Evolutionary conservation across 2,797 vertebrate species (phyloP), one percentile per base, ranked within the genome.

Genomic region (Poecile montanus): DNA sequence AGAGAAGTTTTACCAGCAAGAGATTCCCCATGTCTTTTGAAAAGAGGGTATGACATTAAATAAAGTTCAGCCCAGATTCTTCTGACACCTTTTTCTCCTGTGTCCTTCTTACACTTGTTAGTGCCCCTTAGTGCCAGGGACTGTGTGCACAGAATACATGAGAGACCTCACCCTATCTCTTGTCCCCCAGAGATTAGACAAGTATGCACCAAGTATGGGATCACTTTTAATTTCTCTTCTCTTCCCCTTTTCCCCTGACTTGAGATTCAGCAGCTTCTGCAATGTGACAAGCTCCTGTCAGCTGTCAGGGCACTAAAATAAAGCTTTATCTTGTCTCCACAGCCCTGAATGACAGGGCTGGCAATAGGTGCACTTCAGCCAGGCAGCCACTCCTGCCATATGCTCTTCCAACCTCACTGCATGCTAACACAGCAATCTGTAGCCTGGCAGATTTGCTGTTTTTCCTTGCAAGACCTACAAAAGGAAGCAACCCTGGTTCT

Each of bases 341-440:
- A 88, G 77, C 53, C 80, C 88, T 81, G 80, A 95, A 36, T 70
- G 88, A 86, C 3, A 4, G 74, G 77, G 50, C 88, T 96, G 91
- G 88, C 89, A 88, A 71, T 91, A 91, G 93, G 88, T 94, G 85
- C 71, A 38, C 71, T 75, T 63, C 88, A 96, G 80, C 80, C 89
- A 79, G 89, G 79, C 85, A 94, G 74, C 61, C 83, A 56, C 76
- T 94, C 73, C 88, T 91, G 56, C 85, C 94, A 65, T 85, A 85
- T 91, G 91, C 89, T 94, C 94, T 92, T 94, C 92, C 89, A 94
- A 89, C 95, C 93, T 94, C 50, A 19, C 71, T 93, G 66, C 89
- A 20, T 68, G 80, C 77, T 95, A 89, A 79, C 61, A 68, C 85
- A 76, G 85, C 73, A 88, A 90, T 90, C 92, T 92, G 78, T 85